phyloP scores from a whole-genome alignment of 1,140 invertebrate genomes.

The Procambarus clarkii region DNA sequence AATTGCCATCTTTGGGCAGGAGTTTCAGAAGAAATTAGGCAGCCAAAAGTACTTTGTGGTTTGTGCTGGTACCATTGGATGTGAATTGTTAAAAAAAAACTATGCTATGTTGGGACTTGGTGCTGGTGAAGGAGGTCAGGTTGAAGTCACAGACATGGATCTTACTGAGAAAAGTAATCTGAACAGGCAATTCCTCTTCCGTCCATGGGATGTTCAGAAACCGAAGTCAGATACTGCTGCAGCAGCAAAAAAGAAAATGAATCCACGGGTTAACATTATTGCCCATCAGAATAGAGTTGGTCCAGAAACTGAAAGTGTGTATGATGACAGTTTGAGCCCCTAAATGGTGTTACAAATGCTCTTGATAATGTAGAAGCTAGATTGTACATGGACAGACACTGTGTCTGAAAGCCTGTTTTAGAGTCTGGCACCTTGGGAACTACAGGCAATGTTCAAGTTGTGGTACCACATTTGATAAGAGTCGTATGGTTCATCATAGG shows the following conservation, averaged over 20 bases:
- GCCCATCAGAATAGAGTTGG: slow-evolving; percentile 96
- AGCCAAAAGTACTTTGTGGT: slow-evolving; percentile 88
- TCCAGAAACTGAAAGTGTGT: slow-evolving; percentile 93
- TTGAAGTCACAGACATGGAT: slow-evolving; percentile 99
- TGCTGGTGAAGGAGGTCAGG: slow-evolving; percentile 78
- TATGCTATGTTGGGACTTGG: slow-evolving; percentile 93
- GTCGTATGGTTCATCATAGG: slow-evolving; percentile 97
- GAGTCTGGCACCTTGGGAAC: slow-evolving; percentile 98
- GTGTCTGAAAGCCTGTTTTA: slow-evolving; percentile 94
- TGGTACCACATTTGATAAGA: slow-evolving; percentile 92
- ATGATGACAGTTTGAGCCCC: slow-evolving; percentile 91
- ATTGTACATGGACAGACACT: slow-evolving; percentile 79
- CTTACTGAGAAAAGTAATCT: slow-evolving; percentile 99
- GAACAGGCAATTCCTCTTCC: slow-evolving; percentile 98
- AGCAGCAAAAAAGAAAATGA: slow-evolving; percentile 90
- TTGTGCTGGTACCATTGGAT: slow-evolving; percentile 98
- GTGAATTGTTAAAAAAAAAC: slow-evolving; percentile 98
- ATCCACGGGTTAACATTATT: slow-evolving; percentile 89
- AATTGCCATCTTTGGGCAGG: slow-evolving; percentile 92
- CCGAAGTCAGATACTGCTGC: slow-evolving; percentile 94
- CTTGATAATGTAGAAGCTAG: slow-evolving; percentile 98
- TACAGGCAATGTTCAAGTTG: slow-evolving; percentile 97
- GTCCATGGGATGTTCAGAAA: slow-evolving; percentile 94
- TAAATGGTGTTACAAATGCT: slow-evolving; percentile 97
- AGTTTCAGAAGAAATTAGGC: slow-evolving; percentile 86